Percentiles rank a stretch among this genome's conserved stretches.
Evolutionary conservation across 2,113 vertebrate genomes (phyloP).

Genomic region (Limnothrissa miodon): DNA sequence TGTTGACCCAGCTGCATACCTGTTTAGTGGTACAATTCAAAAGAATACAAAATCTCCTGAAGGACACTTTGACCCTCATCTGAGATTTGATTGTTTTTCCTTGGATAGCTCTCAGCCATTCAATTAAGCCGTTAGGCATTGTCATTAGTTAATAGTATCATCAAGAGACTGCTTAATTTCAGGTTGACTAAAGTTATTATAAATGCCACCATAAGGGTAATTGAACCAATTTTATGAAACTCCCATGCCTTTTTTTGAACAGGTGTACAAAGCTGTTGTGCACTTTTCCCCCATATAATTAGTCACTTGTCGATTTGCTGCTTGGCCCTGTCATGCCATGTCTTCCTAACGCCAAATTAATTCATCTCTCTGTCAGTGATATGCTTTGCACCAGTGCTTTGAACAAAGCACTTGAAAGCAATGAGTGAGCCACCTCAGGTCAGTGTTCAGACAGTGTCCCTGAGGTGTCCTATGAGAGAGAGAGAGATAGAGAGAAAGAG

Average conservation of each 20-base stretch:
- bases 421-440: neutral
- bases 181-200: neutral
- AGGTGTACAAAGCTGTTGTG: neutral
- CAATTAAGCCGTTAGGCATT: neutral
- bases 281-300: neutral
- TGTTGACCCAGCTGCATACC: too few species aligned
- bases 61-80: neutral
- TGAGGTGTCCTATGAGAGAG: neutral
- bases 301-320: neutral
- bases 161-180: neutral
- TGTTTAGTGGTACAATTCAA: neutral
- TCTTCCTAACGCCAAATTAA: neutral
- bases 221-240: neutral
- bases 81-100: neutral
- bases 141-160: neutral
- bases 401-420: neutral
- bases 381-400: neutral
- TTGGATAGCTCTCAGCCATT: neutral
- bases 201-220: neutral
- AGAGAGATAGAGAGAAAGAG: neutral
- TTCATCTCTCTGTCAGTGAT: neutral
- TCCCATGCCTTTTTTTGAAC: neutral
- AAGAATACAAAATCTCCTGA: neutral
- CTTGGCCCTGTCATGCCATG: neutral
- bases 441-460: neutral